Evolutionary conservation across 1,140 invertebrate genomes (phyloP), one percentile per base, ranked within the genome.

Genomic region (Monochamus saltuarius): DNA sequence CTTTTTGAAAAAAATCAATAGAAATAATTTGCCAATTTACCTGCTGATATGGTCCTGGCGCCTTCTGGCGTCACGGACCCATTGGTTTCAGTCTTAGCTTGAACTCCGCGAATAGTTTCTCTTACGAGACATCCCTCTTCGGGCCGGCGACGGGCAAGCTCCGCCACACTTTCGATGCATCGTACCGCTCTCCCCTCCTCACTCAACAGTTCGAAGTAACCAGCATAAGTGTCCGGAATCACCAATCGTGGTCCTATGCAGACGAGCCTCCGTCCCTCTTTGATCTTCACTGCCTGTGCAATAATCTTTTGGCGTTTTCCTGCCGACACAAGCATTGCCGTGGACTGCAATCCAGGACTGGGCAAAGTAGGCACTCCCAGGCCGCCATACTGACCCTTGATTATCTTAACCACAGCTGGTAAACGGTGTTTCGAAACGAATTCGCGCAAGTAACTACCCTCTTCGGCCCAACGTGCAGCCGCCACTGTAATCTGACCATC

Each of bases 121-220:
- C 95, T 84, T 0, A 97, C 92, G 42, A 95, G 78, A 64, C 89
- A 92, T 4, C 87, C 88, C 8, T 82, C 84, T 29, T 89, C 87
- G 1, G 94, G 86, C 61, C 87, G 82, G 42, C 89, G 82, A 57
- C 89, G 83, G 1, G 90, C 83, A 51, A 97, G 75, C 75, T 95
- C 92, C 37, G 83, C 80, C 1, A 97, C 93, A 59, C 87, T 91
- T 73, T 94, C 92, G 67, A 97, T 93, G 65, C 92, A 92, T 49
- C 91, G 82, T 1, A 94, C 91, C 11, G 92, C 89, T 65, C 90
- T 82, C 0, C 94, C 94, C 73, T 97, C 94, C 78, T 97, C 94
- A 73, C 92, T 95, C 19, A 97, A 79, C 35, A 97, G 84, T 79
- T 97, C 95, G 75, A 97, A 97, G 79, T 92, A 97, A 6, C 95